phyloP scores from a whole-genome alignment of 1,140 invertebrate genomes.

The Eupeodes corollae region DNA sequence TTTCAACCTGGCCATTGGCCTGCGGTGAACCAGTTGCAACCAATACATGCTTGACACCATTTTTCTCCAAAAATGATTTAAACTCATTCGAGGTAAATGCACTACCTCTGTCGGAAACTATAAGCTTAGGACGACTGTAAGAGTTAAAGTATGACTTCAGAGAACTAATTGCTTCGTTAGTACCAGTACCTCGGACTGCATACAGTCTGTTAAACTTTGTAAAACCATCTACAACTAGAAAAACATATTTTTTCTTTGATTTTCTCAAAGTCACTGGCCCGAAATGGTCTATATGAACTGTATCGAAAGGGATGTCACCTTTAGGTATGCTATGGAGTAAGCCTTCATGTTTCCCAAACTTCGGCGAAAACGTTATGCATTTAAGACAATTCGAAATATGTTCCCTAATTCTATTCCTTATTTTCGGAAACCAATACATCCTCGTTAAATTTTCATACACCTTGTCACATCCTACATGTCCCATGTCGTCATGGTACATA shows the following conservation, averaged over 20 bases:
- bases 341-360: constrained; percentile 17
- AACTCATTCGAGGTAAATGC: constrained; percentile 22
- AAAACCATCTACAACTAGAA: constrained; percentile 35
- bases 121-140: constrained; percentile 11
- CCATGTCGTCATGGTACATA: constrained; percentile 18
- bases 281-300: constrained; percentile 21
- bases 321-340: constrained; percentile 21
- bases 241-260: constrained; percentile 36
- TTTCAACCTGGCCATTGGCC: constrained; percentile 14
- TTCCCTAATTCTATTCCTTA: constrained; percentile 17
- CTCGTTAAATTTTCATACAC: constrained; percentile 10
- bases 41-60: constrained; percentile 10
- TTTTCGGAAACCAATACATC: constrained; percentile 22
- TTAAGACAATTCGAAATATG: constrained; percentile 18
- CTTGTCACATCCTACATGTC: constrained; percentile 19
- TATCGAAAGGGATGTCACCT: constrained; percentile 14
- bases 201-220: constrained; percentile 11
- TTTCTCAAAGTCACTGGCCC: constrained; percentile 28
- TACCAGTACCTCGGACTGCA: constrained; percentile 9
- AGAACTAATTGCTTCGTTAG: constrained; percentile 18
- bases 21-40: constrained; percentile 11
- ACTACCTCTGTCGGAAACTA: constrained; percentile 22
- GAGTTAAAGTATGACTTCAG: constrained; percentile 12
- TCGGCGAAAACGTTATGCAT: constrained; percentile 17
- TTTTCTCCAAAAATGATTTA: constrained; percentile 10